Evolutionary conservation across 2,888 invertebrate genomes (phyloP), one percentile per base, ranked within the genome.

Genomic region (Drosophila quasianomalipes): DNA sequence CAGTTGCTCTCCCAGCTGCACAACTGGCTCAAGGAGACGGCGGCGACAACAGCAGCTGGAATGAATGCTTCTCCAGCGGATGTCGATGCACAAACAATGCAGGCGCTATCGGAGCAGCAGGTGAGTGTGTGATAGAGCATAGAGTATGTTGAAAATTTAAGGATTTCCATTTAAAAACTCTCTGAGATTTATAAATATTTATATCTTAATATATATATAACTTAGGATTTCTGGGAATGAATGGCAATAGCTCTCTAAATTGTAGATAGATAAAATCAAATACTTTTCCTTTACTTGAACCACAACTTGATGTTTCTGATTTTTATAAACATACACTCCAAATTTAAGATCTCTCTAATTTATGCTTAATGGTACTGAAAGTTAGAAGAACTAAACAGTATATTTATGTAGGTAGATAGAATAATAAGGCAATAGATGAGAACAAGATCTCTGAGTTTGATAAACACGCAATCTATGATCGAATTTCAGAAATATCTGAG

Each of bases 21-120:
- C 78, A 88, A 72, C 39, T 85, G 81, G 72, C 80, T 91, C 1
- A 92, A 89, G 80, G 92, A 91, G 37, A 63, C 80, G 26, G 26
- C 16, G 16, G 26, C 26, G 26, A 9, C 47, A 4, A 47, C 47
- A 47, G 47, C 47, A 26, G 22, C 16, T 28, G 47, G 47, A 10
- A 81, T 78, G 70, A 78, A 52, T 37, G 66, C 74, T 16, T 39
- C 39, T 2, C 70, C 71, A 10, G 41, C 67, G 44, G 64, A 85
- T 37, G 77, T 91, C 19, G 91, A 92, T 55, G 76, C 76, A 6
- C 65, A 70, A 9, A 70, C 90, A 16, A 60, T 93, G 44, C 68
- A 81, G 19, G 82, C 84, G 4, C 73, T 93, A 39, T 91, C 89
- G 0, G 92, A 92, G 51, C 93, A 93, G 81, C 85, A 91, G 83